phyloP scores from a whole-genome alignment of 2,113 vertebrate species.

The Muscicapa adusta region DNA sequence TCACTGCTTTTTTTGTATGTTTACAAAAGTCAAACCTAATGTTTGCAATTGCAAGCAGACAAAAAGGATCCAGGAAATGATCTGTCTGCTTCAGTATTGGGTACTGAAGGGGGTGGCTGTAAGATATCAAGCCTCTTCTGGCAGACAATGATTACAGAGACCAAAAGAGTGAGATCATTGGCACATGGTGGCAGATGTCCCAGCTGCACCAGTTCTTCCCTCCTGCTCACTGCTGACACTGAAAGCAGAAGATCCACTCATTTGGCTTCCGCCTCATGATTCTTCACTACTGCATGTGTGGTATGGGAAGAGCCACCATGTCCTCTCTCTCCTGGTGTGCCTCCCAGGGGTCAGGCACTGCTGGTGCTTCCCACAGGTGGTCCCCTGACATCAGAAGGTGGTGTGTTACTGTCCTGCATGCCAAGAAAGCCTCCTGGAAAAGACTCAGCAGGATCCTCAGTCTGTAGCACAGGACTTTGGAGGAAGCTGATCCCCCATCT shows the following conservation, averaged over 20 bases:
- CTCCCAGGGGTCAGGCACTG: not conserved
- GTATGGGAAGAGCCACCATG: fast-evolving
- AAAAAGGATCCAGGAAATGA: not conserved
- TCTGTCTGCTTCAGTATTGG: not conserved
- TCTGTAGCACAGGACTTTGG: not conserved
- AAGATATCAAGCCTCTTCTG: not conserved
- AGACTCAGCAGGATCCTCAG: not conserved
- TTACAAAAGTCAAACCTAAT: not conserved
- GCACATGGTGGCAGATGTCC: not conserved
- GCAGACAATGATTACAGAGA: not conserved
- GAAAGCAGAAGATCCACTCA: not conserved
- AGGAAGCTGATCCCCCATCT: not conserved
- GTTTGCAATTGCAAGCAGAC: not conserved
- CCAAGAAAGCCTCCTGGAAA: not conserved
- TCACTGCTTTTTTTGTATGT: not conserved
- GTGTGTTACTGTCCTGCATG: no score
- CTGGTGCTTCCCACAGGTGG: not conserved
- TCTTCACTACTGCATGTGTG: not conserved
- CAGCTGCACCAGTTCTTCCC: not conserved
- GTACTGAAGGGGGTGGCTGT: not conserved
- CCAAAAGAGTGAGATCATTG: not conserved
- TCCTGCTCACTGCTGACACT: not conserved
- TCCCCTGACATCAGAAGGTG: not conserved
- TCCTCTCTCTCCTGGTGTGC: not conserved
- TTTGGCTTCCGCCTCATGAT: not conserved